Percentiles rank a stretch among this genome's conserved stretches.
phyloP scores from a whole-genome alignment of 2,797 vertebrate genomes.

The Coilia nasus region DNA sequence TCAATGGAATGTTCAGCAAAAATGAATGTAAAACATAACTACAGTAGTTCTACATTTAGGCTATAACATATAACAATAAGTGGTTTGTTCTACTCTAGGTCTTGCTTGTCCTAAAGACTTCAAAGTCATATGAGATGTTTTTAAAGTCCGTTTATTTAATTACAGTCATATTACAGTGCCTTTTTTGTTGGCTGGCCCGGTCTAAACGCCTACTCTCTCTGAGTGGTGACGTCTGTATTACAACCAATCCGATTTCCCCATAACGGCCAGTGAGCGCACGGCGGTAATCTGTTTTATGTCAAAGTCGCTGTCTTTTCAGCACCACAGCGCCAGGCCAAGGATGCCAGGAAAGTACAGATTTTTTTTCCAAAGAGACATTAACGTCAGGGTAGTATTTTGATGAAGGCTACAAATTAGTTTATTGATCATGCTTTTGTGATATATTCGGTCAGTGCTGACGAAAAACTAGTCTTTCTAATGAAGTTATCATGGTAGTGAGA shows the following conservation, averaged over 20 bases:
- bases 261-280: slow-evolving; percentile 56
- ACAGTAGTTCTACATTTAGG: too few relatives aligned
- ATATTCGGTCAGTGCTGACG: not conserved
- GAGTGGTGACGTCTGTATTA: slow-evolving; percentile 68
- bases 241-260: slow-evolving; percentile 63
- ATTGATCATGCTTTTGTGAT: not conserved
- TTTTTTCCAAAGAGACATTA: not conserved
- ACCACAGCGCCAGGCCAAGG: slow-evolving; percentile 37
- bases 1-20: too few relatives aligned
- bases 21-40: too few relatives aligned
- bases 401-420: too few relatives aligned
- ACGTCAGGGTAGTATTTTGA: too few relatives aligned
- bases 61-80: too few relatives aligned
- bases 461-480: not conserved
- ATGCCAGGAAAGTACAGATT: not conserved
- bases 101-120: too few relatives aligned
- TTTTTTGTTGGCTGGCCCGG: not conserved
- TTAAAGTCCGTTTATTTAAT: not conserved
- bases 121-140: not conserved
- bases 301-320: slow-evolving; percentile 66
- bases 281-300: slow-evolving; percentile 42
- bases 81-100: too few relatives aligned
- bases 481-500: not conserved
- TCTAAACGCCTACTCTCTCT: not conserved
- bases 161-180: not conserved